Evolutionary conservation across 1,140 invertebrate species (phyloP).

Genomic region (Whitmania pigra): DNA sequence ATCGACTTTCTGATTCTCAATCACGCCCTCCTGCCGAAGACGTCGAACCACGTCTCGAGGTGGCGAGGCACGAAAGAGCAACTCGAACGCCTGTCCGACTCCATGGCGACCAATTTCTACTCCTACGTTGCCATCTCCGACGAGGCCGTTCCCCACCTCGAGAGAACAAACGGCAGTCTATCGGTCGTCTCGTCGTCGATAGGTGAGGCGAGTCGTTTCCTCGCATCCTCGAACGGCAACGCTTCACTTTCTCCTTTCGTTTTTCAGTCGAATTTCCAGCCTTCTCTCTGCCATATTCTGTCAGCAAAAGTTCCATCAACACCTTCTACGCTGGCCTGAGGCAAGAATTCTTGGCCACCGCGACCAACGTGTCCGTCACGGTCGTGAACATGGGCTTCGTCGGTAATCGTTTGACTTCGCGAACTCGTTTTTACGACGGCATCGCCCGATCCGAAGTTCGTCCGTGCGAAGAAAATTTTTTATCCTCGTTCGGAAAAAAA

Average conservation of each 20-base stretch:
- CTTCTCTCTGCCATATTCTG: constrained; percentile 4
- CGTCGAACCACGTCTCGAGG: not conserved
- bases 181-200: constrained; percentile 5
- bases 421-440: not conserved
- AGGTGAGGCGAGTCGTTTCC: not conserved
- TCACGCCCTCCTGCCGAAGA: constrained; percentile 1
- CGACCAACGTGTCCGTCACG: constrained; percentile 12
- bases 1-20: constrained; percentile 10
- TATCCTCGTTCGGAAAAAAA: too few relatives aligned
- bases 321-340: constrained; percentile 13
- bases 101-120: constrained; percentile 9
- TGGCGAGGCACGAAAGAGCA: constrained; percentile 13
- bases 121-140: constrained; percentile 9
- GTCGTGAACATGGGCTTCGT: constrained; percentile 11
- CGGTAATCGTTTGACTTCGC: too few relatives aligned
- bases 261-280: constrained; percentile 1
- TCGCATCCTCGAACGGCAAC: not conserved
- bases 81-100: not conserved
- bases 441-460: not conserved
- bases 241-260: too few relatives aligned
- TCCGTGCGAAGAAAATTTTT: too few relatives aligned
- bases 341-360: not conserved
- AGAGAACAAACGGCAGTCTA: constrained; percentile 11
- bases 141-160: not conserved
- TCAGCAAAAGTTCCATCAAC: constrained; percentile 10